Conservation (phyloP, 2,113 vertebrate genomes). For the Psilopogon haemacephalus region DNA sequence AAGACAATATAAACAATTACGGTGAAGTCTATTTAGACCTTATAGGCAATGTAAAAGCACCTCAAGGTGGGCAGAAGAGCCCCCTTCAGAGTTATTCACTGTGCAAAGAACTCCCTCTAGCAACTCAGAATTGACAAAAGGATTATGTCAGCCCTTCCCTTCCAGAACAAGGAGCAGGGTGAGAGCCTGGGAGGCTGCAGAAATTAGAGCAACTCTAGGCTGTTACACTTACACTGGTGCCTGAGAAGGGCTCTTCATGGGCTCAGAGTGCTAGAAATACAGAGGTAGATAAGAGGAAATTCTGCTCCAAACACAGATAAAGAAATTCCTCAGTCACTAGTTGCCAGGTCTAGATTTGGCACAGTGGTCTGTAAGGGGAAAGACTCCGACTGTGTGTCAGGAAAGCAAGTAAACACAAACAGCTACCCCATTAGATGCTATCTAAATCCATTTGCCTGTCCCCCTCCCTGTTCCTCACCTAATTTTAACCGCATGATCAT, state of each 20-base stretch:
- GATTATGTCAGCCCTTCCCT: constrained; percentile 54
- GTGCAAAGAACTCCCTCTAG: constrained; percentile 27
- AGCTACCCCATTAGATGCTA: neutral
- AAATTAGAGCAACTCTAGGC: constrained; percentile 41
- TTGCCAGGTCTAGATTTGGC: constrained; percentile 5
- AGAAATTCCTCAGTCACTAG: neutral
- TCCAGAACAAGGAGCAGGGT: neutral
- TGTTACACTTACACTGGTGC: neutral
- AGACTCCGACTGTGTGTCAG: neutral
- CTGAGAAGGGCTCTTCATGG: neutral
- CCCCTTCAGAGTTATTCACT: constrained; percentile 5
- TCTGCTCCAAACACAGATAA: neutral
- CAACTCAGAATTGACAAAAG: constrained; percentile 2
- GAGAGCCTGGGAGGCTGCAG: neutral
- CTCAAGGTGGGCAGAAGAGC: constrained; percentile 48
- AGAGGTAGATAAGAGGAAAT: neutral
- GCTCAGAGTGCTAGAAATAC: neutral
- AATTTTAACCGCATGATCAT: neutral
- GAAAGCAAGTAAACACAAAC: neutral
- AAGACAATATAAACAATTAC: constrained; percentile 59
- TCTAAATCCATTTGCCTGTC: neutral
- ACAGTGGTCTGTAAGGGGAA: neutral
- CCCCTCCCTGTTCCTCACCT: neutral
- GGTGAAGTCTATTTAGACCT: constrained; percentile 39
- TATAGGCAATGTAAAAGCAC: constrained; percentile 28